Percentiles rank a stretch among this genome's conserved stretches.
Conservation (phyloP, 2,797 vertebrate species). For the Heteromormyrus szaboi region DNA sequence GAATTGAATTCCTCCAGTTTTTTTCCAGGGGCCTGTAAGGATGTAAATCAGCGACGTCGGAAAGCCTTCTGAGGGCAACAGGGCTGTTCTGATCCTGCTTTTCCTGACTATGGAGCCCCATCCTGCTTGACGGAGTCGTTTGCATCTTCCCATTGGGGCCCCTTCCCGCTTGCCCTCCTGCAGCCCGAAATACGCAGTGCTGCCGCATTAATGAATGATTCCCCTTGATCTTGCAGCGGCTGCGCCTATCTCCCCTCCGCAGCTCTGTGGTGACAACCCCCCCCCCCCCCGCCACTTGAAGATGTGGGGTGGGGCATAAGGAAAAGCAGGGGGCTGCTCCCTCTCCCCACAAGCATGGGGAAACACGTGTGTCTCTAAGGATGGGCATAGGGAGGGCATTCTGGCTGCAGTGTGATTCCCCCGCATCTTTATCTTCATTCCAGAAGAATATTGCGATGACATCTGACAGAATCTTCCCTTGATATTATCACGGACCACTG, state of each 20-base stretch:
- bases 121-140: not conserved
- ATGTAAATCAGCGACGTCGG: not conserved
- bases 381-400: not conserved
- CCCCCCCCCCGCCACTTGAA: not conserved
- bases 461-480: not conserved
- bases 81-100: not conserved
- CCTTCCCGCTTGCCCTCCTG: not conserved
- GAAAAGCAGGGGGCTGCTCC: not conserved
- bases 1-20: not conserved
- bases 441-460: not conserved
- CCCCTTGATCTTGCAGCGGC: slow-evolving; percentile 19
- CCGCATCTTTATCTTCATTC: not conserved
- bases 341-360: not conserved
- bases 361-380: not conserved
- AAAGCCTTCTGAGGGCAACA: not conserved
- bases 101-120: not conserved
- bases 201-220: slow-evolving; percentile 23
- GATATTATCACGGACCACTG: not conserved
- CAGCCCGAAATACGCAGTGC: not conserved
- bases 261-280: not conserved
- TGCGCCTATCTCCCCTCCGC: not conserved
- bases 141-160: not conserved
- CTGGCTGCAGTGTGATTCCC: not conserved
- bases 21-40: not conserved
- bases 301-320: not conserved